Conservation (phyloP, 2,888 invertebrate species). For the Zootermopsis nevadensis region DNA sequence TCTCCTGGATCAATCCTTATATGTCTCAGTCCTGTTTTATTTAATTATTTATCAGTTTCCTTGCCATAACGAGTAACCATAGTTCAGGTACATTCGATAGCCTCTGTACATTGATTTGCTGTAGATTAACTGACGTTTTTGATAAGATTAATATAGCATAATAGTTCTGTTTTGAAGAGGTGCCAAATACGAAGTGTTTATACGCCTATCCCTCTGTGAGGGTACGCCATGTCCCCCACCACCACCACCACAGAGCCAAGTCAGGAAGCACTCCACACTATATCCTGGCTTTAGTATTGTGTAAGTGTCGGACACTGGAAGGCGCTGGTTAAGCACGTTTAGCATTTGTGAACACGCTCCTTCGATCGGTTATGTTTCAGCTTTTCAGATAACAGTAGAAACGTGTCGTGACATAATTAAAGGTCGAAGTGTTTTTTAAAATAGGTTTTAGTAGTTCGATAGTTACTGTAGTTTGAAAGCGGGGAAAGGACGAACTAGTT, state of each 20-base stretch:
- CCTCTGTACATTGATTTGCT: background rate
- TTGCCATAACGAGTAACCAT: too few relatives aligned
- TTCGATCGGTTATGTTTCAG: too few relatives aligned
- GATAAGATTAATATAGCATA: background rate
- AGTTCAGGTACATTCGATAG: too few relatives aligned
- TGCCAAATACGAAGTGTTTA: slow-evolving; percentile 25
- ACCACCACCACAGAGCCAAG: background rate
- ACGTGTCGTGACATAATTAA: too few relatives aligned
- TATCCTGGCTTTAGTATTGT: slow-evolving; percentile 13
- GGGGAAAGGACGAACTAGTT: too few relatives aligned
- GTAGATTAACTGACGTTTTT: background rate
- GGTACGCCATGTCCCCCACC: background rate
- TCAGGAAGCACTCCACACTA: background rate
- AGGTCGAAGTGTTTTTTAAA: too few relatives aligned
- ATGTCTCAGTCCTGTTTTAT: too few relatives aligned
- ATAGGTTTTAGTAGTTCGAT: too few relatives aligned
- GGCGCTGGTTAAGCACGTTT: background rate
- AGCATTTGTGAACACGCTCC: background rate
- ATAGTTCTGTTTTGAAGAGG: background rate
- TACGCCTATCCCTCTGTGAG: slow-evolving; percentile 16
- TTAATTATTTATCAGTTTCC: too few relatives aligned
- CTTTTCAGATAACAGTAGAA: too few relatives aligned
- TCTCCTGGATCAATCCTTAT: too few relatives aligned
- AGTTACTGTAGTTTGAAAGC: too few relatives aligned
- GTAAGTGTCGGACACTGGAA: slow-evolving; percentile 6